Evolutionary conservation across 2,113 vertebrate genomes (phyloP).

Genomic region (Petrocephalus zakoni): DNA sequence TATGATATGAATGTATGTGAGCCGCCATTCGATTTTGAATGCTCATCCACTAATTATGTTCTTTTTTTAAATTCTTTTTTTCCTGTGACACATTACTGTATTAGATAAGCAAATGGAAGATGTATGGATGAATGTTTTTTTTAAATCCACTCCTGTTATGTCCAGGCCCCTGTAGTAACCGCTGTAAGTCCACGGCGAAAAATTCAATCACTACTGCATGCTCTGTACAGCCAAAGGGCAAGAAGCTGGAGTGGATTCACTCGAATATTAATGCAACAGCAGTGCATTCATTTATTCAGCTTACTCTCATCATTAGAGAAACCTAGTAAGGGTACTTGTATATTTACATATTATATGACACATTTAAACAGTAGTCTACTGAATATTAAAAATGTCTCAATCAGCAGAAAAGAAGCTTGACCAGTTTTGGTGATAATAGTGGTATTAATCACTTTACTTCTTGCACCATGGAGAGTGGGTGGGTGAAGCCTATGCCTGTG

Average conservation of each 20-base stretch:
- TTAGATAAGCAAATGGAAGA: background rate
- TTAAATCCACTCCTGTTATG: background rate
- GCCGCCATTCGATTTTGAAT: background rate
- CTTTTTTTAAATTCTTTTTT: background rate
- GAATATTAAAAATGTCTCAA: background rate
- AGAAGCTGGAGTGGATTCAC: background rate
- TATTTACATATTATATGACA: background rate
- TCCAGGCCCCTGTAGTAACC: background rate
- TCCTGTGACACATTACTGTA: background rate
- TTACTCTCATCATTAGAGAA: background rate
- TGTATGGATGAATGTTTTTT: background rate
- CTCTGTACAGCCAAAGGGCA: background rate
- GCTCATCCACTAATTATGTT: background rate
- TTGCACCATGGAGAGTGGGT: background rate
- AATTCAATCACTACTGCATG: background rate
- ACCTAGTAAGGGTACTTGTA: background rate
- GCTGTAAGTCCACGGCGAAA: background rate
- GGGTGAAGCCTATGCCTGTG: background rate
- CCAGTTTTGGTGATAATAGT: background rate
- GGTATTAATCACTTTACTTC: background rate
- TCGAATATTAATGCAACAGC: background rate
- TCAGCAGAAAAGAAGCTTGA: background rate
- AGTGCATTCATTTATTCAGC: background rate
- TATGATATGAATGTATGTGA: background rate
- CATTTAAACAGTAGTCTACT: background rate